Base-by-base conservation (phyloP, 2,888 invertebrate species). In the Tetanocera ferruginea region DNA sequence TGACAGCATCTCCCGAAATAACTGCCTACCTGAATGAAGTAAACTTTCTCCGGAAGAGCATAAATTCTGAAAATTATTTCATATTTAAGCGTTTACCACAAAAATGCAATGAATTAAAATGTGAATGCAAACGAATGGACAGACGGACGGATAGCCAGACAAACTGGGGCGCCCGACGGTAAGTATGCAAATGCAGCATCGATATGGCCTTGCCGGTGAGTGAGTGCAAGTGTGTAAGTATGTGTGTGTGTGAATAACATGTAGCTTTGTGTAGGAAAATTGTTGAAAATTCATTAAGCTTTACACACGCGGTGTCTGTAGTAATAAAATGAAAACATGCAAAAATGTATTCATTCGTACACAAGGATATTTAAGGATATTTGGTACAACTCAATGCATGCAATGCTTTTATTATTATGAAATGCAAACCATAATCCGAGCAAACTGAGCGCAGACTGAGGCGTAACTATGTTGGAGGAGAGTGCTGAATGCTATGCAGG, bases 361-460 rank as follows among this genome's bases (percentile, higher is more conserved):
- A 73, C 51, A 51, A 66, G 37, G 34, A 67, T 37, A 66, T 19
- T 37, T 62, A 73, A 64, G 71, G 69, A 79, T 75, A 75, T 67
- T 75, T 34, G 31, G 80, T 76, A 78, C 69, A 79, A 76, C 75
- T 78, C 78, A 78, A 69, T 74, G 67, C 77, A 79, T 79, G 67
- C 49, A 64, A 57, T 81, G 78, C 80, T 80, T 81, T 80, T 80
- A 83, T 81, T 81, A 82, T 81, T 71, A 66, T 71, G 77, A 34
- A 78, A 80, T 79, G 76, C 79, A 80, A 79, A 52, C 79, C 81
- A 80, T 83, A 83, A 84, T 83, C 83, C 82, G 67, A 76, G 80
- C 55, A 74, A 78, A 62, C 72, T 76, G 66, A 71, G 64, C 62
- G 76, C 62, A 79, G 78, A 69, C 72, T 55, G 76, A 14, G 37